Base-by-base conservation (phyloP, 2,888 invertebrate species). In the Tetramorium bicarinatum region DNA sequence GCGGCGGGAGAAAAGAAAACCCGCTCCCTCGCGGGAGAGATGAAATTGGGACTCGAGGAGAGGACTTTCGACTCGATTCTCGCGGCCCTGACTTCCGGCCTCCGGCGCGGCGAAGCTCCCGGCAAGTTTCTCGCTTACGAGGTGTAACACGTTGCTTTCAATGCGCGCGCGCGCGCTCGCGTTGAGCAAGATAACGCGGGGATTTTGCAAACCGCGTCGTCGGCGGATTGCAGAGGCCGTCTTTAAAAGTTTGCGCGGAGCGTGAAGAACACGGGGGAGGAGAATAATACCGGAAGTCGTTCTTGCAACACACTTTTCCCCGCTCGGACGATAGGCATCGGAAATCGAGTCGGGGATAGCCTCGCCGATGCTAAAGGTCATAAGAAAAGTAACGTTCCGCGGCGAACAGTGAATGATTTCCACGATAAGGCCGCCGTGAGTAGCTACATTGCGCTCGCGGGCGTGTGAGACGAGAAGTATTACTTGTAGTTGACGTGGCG, bases 171-270 rank as follows among this genome's bases (percentile, higher is more conserved):
- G 18, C 25, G 18, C 52, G 25, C 38, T 9, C 25, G 18, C 38
- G n/a, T 77, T 66, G 41, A 15, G 77, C 77, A 77, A 77, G 54
- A 54, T 77, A 67, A 47, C 44, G 29, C 29, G 29, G 54, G 44
- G 52, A 66, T 77, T 77, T 77, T 77, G 77, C 77, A 77, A 77
- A 52, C 52, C n/a, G 8, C 62, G 62, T 52, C 49, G 18, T 25
- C 64, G 15, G 66, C 49, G 13, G 54, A 29, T 66, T 77, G 66
- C 76, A 15, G 25, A 44, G 44, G 41, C 66, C n/a, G 77, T 77
- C 67, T 67, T 67, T 54, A 77, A 77, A 77, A 56, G 67, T 67
- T 77, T 15, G 11, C 44, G 29, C 29, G 44, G 41, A 77, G 67
- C 77, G 54, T 67, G 67, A 77, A 77, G 75, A 44, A 44, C 44